Evolutionary conservation across 1,140 invertebrate genomes (phyloP).

Genomic region (Euura saliciscinereae): DNA sequence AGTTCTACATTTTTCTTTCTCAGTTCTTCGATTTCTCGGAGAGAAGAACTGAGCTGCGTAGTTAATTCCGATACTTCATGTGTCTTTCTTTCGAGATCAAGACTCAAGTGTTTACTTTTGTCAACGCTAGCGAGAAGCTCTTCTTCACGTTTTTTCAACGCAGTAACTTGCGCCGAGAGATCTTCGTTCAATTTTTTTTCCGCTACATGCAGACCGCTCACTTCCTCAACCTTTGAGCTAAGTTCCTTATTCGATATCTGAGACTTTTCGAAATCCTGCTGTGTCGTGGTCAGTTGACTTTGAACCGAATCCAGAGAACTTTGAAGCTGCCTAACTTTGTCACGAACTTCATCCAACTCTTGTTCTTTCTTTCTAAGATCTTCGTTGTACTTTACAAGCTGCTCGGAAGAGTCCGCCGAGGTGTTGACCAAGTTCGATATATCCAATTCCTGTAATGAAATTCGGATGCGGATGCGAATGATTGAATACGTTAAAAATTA

Average conservation of each 20-base stretch:
- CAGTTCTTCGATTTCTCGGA: slow-evolving; percentile 22
- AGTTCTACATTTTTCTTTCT: slow-evolving; percentile 55
- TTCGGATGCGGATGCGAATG: background rate
- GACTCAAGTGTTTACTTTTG: slow-evolving; percentile 34
- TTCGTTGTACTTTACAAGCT: slow-evolving; percentile 59
- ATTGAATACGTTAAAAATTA: slow-evolving; percentile 8
- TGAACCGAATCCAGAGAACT: slow-evolving; percentile 45
- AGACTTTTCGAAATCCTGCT: slow-evolving; percentile 31
- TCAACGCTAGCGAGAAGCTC: slow-evolving; percentile 27
- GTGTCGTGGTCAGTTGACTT: slow-evolving; percentile 37
- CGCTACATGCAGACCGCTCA: slow-evolving; percentile 32
- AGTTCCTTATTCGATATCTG: slow-evolving; percentile 32
- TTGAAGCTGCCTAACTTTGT: slow-evolving; percentile 59
- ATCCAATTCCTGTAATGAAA: slow-evolving; percentile 50
- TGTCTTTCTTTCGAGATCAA: slow-evolving; percentile 29
- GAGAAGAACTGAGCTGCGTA: background rate
- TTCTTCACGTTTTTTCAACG: slow-evolving; percentile 31
- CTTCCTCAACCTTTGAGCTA: slow-evolving; percentile 29
- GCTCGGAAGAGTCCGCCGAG: slow-evolving; percentile 55
- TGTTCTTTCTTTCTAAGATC: slow-evolving; percentile 58
- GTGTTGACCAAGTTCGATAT: slow-evolving; percentile 50
- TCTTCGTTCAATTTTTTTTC: slow-evolving; percentile 34
- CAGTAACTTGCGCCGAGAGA: slow-evolving; percentile 28
- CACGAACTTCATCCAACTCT: slow-evolving; percentile 57
- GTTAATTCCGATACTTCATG: slow-evolving; percentile 30